Evolutionary conservation across 1,140 invertebrate genomes (phyloP).

Genomic region (Trinorchestia longiramus): DNA sequence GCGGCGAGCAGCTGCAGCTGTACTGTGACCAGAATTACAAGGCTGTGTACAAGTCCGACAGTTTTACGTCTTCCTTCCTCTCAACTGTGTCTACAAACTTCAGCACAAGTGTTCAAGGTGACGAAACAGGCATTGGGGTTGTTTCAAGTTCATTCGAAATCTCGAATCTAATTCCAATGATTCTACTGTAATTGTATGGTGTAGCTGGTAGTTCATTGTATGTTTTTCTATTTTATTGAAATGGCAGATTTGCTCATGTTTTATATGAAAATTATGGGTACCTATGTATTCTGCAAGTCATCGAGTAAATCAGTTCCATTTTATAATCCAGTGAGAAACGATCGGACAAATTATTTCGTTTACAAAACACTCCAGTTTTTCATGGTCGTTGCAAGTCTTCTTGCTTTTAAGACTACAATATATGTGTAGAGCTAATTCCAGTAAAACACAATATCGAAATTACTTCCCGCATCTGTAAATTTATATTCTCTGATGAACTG

Average conservation of each 20-base stretch:
- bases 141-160: background rate
- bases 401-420: too few species aligned
- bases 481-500: too few species aligned
- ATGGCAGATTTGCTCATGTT: background rate
- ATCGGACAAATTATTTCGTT: background rate
- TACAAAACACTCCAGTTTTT: too few species aligned
- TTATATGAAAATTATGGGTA: background rate
- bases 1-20: conserved; percentile 5
- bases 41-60: background rate
- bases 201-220: background rate
- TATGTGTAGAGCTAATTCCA: too few species aligned
- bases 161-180: background rate
- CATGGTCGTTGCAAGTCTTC: too few species aligned
- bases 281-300: background rate
- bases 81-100: background rate
- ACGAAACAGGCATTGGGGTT: background rate
- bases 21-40: conserved; percentile 22
- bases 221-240: background rate
- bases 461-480: too few species aligned
- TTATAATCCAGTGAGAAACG: background rate
- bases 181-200: background rate
- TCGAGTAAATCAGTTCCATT: background rate
- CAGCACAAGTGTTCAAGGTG: conserved; percentile 21
- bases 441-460: too few species aligned
- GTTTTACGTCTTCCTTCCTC: background rate